Evolutionary conservation across 2,797 vertebrate species (phyloP).

Genomic region (Graptemys geographica): DNA sequence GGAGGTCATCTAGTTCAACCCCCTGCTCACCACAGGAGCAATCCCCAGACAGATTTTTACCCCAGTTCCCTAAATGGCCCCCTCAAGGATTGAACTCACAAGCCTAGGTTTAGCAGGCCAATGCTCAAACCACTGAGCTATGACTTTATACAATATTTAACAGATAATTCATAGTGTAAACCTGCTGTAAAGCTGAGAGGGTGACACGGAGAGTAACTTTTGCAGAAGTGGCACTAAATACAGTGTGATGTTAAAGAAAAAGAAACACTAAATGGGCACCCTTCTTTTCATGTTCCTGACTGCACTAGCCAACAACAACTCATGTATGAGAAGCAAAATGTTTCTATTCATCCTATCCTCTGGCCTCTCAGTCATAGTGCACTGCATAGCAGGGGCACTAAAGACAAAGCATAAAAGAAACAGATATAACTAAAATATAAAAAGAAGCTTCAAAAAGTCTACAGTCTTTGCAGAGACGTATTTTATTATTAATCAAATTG

Average conservation of each 20-base stretch:
- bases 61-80: too few relatives aligned
- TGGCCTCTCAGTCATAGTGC: background rate
- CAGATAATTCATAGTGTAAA: background rate
- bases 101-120: too few relatives aligned
- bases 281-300: background rate
- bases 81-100: too few relatives aligned
- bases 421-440: fast-evolving
- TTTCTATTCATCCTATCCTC: fast-evolving
- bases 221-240: background rate
- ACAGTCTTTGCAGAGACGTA: background rate
- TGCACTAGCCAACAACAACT: background rate
- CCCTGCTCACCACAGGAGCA: too few relatives aligned
- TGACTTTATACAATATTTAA: background rate
- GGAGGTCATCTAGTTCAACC: too few relatives aligned
- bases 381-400: background rate
- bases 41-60: too few relatives aligned
- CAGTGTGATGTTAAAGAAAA: background rate
- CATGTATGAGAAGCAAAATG: background rate
- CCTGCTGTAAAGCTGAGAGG: background rate
- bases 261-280: background rate
- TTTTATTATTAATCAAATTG: background rate
- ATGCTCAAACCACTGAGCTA: background rate
- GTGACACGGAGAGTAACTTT: background rate
- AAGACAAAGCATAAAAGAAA: background rate
- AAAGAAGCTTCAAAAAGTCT: background rate